phyloP scores from a whole-genome alignment of 2,113 vertebrate species.

The Campylorhamphus procurvoides region DNA sequence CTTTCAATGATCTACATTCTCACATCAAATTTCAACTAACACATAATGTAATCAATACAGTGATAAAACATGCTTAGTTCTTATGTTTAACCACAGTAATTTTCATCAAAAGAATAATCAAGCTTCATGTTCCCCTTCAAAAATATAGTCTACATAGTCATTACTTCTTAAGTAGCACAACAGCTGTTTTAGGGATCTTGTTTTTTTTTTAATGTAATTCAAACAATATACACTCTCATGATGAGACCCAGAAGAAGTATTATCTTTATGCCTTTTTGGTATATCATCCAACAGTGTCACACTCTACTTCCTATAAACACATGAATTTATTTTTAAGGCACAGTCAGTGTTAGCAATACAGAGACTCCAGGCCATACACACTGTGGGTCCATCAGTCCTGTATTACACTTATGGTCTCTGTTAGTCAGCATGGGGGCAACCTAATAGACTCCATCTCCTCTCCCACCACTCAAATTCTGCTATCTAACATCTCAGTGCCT shows the following conservation, averaged over 20 bases:
- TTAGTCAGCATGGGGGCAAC: fast-evolving
- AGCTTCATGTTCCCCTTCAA: background rate
- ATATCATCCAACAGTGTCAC: background rate
- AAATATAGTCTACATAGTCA: background rate
- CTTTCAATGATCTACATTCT: background rate
- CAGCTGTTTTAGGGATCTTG: background rate
- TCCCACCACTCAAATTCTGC: background rate
- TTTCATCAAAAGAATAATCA: background rate
- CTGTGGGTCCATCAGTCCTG: too few species aligned
- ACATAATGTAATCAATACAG: background rate
- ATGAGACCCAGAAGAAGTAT: background rate
- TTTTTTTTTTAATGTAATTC: background rate
- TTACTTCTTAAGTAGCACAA: background rate
- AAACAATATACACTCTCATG: background rate
- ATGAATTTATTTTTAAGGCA: background rate
- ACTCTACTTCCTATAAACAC: background rate
- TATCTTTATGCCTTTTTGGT: background rate
- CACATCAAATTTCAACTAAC: background rate
- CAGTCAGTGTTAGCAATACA: background rate
- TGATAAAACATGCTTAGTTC: background rate
- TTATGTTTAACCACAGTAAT: background rate
- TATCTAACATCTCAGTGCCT: background rate
- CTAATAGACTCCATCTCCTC: background rate
- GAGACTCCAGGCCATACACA: background rate
- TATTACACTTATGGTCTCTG: background rate